Evolutionary conservation across 1,140 invertebrate species (phyloP).

Genomic region (Oscheius sp.): DNA sequence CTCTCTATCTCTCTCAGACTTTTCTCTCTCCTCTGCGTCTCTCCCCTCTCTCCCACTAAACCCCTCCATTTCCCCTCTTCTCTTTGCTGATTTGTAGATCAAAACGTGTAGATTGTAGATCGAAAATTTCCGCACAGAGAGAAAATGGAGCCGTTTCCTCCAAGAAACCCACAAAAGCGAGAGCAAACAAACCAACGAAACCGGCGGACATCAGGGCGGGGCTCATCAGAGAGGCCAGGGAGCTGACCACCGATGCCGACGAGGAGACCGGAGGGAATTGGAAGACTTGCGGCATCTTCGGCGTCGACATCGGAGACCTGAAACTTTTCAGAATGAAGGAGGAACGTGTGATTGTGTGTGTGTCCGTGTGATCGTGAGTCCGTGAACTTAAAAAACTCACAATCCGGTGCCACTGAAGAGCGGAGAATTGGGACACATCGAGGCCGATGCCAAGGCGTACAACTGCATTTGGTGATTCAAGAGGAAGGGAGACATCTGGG

Average conservation of each 20-base stretch:
- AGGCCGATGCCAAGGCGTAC: conserved; percentile 12
- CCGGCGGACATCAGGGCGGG: conserved; percentile 20
- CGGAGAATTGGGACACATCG: conserved; percentile 7
- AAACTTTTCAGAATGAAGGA: too few species aligned
- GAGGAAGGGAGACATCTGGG: conserved; percentile 9
- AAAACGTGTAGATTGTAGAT: too few species aligned
- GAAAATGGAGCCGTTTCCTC: not conserved
- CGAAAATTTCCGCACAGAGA: too few species aligned
- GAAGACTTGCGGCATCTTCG: conserved; percentile 38
- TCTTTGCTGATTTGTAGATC: too few species aligned
- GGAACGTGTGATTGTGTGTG: conserved; percentile 6
- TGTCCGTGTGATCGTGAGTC: too few species aligned
- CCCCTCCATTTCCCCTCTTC: too few species aligned
- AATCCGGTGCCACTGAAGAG: not conserved
- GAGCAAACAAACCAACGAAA: not conserved
- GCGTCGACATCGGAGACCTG: conserved; percentile 7
- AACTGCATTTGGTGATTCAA: conserved; percentile 16
- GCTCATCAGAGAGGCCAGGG: conserved; percentile 10
- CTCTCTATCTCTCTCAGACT: too few species aligned
- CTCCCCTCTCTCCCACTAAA: too few species aligned
- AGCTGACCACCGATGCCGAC: not conserved
- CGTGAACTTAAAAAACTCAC: too few species aligned
- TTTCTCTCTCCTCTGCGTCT: too few species aligned
- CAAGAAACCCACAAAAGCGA: not conserved
- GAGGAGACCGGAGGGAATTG: conserved; percentile 43